A percentile compares a stretch with the other conserved stretches of the same genome.
These are phyloP conservation scores for Morpho helenor DNA, from an alignment of 2,888 invertebrate species.

Conservation along the genomic window DNA sequence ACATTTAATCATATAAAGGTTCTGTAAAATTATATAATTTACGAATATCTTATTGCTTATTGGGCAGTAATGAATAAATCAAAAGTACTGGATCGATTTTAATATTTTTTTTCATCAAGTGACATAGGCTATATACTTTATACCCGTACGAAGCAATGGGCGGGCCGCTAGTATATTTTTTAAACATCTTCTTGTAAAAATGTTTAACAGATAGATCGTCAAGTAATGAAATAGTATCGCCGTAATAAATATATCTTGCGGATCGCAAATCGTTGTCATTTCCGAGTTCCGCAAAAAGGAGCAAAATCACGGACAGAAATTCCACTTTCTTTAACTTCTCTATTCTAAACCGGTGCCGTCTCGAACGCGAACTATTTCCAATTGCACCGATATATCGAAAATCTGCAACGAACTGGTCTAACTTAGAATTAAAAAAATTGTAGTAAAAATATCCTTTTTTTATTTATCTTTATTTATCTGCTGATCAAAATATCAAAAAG, in stretches of 20 bases:
- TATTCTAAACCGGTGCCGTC: constrained; percentile 41
- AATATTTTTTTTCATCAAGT: too few species aligned
- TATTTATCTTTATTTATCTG: too few species aligned
- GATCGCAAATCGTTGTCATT: constrained; percentile 9
- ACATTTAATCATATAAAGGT: too few species aligned
- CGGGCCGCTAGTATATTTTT: too few species aligned
- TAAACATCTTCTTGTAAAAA: not conserved
- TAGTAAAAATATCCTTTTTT: not conserved
- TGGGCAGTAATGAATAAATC: too few species aligned
- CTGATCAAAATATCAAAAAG: too few species aligned
- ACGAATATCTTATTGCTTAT: too few species aligned
- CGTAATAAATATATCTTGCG: constrained; percentile 27
- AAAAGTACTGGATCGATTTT: too few species aligned
- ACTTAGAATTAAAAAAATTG: not conserved
- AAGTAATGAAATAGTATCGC: constrained; percentile 24
- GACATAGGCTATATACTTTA: too few species aligned
- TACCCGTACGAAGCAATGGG: too few species aligned
- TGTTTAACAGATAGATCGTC: not conserved
- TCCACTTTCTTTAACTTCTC: constrained; percentile 48
- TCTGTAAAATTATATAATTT: too few species aligned
- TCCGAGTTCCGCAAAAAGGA: constrained; percentile 24
- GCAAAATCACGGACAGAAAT: constrained; percentile 28
- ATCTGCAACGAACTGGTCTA: not conserved
- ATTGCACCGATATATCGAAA: constrained; percentile 38
- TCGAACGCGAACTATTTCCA: constrained; percentile 42